Percentiles rank a stretch among this genome's conserved stretches.
These are phyloP conservation scores for Holcopasites calliopsidis DNA, from an alignment of 1,140 invertebrate genomes.

Conservation along the genomic window DNA sequence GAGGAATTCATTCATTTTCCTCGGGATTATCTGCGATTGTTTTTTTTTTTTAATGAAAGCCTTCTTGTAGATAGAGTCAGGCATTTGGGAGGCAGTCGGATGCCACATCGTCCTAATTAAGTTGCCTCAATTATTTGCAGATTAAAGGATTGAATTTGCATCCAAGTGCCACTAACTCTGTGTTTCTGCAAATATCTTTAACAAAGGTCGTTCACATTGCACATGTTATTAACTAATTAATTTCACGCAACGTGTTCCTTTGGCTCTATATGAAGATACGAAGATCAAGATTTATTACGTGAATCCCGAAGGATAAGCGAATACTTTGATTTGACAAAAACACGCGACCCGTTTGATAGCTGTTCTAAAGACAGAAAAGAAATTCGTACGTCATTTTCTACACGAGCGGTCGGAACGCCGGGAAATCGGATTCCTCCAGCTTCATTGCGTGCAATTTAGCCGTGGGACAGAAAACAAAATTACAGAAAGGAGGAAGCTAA, in stretches of 20 bases:
- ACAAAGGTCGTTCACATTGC: not conserved
- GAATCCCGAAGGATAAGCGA: too few species aligned
- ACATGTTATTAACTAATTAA: too few species aligned
- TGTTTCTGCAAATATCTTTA: not conserved
- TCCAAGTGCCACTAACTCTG: too few species aligned
- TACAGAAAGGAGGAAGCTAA: not conserved
- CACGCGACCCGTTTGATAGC: too few species aligned
- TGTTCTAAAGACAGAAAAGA: conserved; percentile 43
- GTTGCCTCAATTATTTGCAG: not conserved
- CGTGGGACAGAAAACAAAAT: not conserved
- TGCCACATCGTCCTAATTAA: not conserved
- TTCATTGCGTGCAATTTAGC: conserved; percentile 55
- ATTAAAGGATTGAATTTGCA: not conserved
- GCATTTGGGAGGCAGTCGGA: not conserved
- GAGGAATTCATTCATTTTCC: too few species aligned
- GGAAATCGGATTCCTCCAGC: conserved; percentile 65
- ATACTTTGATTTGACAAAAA: too few species aligned
- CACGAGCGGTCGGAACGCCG: conserved; percentile 49
- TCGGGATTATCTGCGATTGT: too few species aligned
- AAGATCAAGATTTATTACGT: too few species aligned
- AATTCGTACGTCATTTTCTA: conserved; percentile 64
- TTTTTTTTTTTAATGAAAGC: too few species aligned
- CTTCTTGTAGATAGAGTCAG: not conserved
- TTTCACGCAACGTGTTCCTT: not conserved
- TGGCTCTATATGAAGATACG: not conserved